Conservation (phyloP, 2,888 invertebrate genomes). For the Cheilosia grossa region DNA sequence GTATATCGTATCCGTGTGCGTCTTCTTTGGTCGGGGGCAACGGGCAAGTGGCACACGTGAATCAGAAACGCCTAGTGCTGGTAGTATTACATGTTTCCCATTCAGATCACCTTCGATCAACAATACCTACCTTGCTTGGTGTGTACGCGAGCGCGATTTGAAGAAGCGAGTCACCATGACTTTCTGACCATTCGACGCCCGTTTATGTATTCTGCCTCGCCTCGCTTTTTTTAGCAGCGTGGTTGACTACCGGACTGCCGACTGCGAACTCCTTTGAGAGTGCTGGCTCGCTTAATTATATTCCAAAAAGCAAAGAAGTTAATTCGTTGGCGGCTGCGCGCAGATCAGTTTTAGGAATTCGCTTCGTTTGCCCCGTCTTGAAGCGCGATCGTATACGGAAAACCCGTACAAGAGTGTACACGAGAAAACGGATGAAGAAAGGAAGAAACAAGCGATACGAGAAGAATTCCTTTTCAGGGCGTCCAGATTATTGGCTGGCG, state of each 20-base stretch:
- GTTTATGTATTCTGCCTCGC: constrained; percentile 52
- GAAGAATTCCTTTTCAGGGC: constrained; percentile 69
- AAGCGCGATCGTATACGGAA: constrained; percentile 49
- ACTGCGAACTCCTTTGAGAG: constrained; percentile 25
- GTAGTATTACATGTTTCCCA: constrained; percentile 64
- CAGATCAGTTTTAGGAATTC: constrained; percentile 63
- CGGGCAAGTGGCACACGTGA: constrained; percentile 67
- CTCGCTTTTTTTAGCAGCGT: not conserved
- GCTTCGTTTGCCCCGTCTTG: constrained; percentile 25
- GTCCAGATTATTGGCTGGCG: constrained; percentile 50
- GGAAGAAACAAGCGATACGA: constrained; percentile 21
- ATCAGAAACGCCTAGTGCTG: constrained; percentile 68
- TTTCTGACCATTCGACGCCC: constrained; percentile 64
- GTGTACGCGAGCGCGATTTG: constrained; percentile 9
- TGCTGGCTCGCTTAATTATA: constrained; percentile 66
- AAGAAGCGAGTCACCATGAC: constrained; percentile 52
- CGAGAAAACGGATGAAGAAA: constrained; percentile 11
- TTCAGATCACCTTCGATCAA: constrained; percentile 73
- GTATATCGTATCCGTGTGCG: constrained; percentile 39
- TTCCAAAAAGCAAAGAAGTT: constrained; percentile 67
- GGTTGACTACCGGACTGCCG: constrained; percentile 53
- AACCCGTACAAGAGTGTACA: constrained; percentile 27
- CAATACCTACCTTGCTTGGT: not conserved
- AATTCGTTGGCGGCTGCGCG: constrained; percentile 58
- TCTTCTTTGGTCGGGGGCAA: constrained; percentile 28